Percentiles rank a stretch among this genome's conserved stretches.
Conservation (phyloP, 2,888 invertebrate genomes). For the Cenopis cana region DNA sequence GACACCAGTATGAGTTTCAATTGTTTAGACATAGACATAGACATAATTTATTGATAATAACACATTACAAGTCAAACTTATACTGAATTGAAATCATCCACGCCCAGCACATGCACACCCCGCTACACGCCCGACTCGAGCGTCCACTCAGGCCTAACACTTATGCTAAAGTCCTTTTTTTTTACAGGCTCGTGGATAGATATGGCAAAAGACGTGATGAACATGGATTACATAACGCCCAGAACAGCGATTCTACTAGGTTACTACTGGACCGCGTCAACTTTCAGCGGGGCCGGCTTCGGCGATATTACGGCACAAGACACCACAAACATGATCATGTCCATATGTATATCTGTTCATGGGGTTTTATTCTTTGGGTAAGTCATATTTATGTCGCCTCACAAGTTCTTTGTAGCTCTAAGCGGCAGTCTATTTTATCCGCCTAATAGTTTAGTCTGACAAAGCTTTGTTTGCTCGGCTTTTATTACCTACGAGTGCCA, state of each 20-base stretch:
- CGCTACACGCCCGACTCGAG: no score
- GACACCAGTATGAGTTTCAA: no score
- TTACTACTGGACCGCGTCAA: slow-evolving; percentile 78
- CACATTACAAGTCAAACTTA: no score
- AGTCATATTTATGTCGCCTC: slow-evolving; percentile 33
- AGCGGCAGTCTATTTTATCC: not conserved
- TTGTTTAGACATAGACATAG: no score
- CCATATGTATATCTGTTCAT: slow-evolving; percentile 73
- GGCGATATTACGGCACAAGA: slow-evolving; percentile 79
- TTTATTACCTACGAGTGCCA: no score
- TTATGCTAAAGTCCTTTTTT: not conserved
- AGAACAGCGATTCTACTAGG: slow-evolving; percentile 73
- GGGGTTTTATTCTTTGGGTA: slow-evolving; percentile 82
- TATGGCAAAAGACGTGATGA: slow-evolving; percentile 57
- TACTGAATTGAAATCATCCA: no score
- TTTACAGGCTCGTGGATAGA: slow-evolving; percentile 76
- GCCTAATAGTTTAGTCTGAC: no score
- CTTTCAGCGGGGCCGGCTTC: slow-evolving; percentile 79
- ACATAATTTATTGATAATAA: no score
- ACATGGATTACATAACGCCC: slow-evolving; percentile 62
- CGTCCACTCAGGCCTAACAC: no score
- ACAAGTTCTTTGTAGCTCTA: not conserved
- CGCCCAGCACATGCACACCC: no score
- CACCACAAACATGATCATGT: slow-evolving; percentile 71
- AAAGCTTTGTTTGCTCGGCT: no score